Percentiles rank a stretch among this genome's conserved stretches.
Conservation (phyloP, 1,140 invertebrate genomes). For the Nylanderia fulva region DNA sequence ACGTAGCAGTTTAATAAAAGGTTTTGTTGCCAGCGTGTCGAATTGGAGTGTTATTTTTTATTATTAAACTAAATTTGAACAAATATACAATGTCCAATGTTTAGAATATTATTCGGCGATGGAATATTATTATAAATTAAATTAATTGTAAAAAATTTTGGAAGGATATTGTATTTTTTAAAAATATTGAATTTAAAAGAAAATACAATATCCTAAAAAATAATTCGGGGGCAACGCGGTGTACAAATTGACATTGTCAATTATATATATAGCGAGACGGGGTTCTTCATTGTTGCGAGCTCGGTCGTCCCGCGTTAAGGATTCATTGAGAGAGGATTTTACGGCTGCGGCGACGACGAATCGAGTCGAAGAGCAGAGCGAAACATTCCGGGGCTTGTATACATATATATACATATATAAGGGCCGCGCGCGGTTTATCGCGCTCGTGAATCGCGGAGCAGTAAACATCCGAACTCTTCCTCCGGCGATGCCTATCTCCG, state of each 20-base stretch:
- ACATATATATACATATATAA: neutral
- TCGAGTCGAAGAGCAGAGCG: neutral
- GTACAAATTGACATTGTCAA: conserved; percentile 46
- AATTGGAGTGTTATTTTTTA: no score
- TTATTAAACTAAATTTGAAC: no score
- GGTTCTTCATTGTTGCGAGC: conserved; percentile 38
- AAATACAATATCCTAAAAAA: no score
- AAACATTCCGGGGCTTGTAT: conserved; percentile 51
- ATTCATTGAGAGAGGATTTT: conserved; percentile 64
- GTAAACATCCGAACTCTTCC: conserved; percentile 54
- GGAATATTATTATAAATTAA: no score
- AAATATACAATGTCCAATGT: no score
- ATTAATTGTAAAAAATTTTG: no score
- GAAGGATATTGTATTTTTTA: no score
- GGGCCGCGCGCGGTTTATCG: conserved; percentile 62
- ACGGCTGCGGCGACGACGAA: neutral
- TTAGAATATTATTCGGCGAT: no score
- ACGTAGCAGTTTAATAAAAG: no score
- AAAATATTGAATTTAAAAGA: no score
- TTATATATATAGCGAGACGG: no score
- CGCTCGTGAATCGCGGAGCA: conserved; percentile 56
- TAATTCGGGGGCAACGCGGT: conserved; percentile 26
- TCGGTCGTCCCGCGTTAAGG: conserved; percentile 28
- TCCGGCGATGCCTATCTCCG: conserved; percentile 33
- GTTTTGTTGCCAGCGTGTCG: no score